phyloP scores from a whole-genome alignment of 2,797 vertebrate genomes.

The Aplochiton taeniatus region DNA sequence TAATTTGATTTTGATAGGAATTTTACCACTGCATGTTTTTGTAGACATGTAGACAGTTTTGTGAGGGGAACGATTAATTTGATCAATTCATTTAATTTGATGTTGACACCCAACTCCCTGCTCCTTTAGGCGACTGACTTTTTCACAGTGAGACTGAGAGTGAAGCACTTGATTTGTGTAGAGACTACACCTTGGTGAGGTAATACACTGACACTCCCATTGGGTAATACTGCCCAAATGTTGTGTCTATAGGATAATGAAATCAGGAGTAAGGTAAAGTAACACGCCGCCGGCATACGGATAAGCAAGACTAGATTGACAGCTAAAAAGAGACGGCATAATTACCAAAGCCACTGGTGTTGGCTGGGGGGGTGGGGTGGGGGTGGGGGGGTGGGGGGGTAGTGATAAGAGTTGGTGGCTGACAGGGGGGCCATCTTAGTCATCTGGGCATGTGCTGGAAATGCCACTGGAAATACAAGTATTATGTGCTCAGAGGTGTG shows the following conservation, averaged over 20 bases:
- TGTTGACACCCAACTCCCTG: background rate
- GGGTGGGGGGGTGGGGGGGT: background rate
- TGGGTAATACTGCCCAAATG: slow-evolving; percentile 17
- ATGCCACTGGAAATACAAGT: slow-evolving; percentile 62
- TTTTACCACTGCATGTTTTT: slow-evolving; percentile 35
- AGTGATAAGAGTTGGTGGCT: too few species aligned
- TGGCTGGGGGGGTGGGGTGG: background rate
- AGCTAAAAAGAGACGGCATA: slow-evolving; percentile 15
- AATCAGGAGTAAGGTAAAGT: too few species aligned
- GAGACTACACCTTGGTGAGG: slow-evolving; percentile 47
- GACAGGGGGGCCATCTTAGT: slow-evolving; percentile 38
- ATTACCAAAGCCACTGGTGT: background rate
- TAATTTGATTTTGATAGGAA: slow-evolving; percentile 32
- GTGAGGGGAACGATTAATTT: too few species aligned
- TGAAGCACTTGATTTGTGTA: slow-evolving; percentile 25
- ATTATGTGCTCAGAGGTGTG: slow-evolving; percentile 46
- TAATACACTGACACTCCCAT: slow-evolving; percentile 54
- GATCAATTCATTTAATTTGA: background rate
- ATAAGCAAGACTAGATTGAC: background rate
- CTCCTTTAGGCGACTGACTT: too few species aligned
- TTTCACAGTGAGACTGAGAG: too few species aligned
- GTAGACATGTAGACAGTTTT: slow-evolving; percentile 10
- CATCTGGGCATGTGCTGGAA: slow-evolving; percentile 61
- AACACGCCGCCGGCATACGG: background rate
- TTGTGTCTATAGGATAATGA: background rate